Percentiles rank a stretch among this genome's conserved stretches.
Evolutionary conservation across 2,797 vertebrate genomes (phyloP).

Genomic region (Characodon lateralis): DNA sequence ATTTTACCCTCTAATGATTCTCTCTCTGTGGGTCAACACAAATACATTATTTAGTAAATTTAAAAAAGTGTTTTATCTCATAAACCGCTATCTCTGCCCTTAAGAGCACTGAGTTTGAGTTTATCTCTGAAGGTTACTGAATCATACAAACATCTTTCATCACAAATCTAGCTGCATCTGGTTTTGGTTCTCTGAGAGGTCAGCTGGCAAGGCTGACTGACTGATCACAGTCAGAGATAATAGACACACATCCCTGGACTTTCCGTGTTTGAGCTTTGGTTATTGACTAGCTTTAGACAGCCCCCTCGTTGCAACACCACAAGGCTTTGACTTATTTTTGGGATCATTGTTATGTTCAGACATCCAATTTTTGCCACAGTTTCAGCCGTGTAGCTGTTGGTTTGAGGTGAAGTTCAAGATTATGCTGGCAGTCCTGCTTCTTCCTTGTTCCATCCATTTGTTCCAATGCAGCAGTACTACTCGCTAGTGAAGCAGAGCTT

Average conservation of each 20-base stretch:
- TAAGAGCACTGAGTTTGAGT: background rate
- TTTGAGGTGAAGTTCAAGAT: too few relatives aligned
- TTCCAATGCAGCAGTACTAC: too few relatives aligned
- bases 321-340: too few relatives aligned
- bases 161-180: slow-evolving; percentile 58
- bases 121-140: slow-evolving; percentile 2
- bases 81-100: background rate
- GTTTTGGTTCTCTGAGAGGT: slow-evolving; percentile 41
- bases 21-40: slow-evolving; percentile 18
- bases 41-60: slow-evolving; percentile 20
- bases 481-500: too few relatives aligned
- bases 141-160: slow-evolving; percentile 6
- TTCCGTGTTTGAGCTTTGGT: slow-evolving; percentile 19
- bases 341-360: too few relatives aligned
- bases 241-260: slow-evolving; percentile 38
- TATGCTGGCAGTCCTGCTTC: too few relatives aligned
- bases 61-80: slow-evolving; percentile 14
- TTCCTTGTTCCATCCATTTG: too few relatives aligned
- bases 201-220: slow-evolving; percentile 43
- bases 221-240: slow-evolving; percentile 56
- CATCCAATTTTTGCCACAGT: too few relatives aligned
- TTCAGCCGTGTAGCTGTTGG: too few relatives aligned
- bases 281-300: slow-evolving; percentile 23
- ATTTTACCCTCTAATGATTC: slow-evolving; percentile 47
- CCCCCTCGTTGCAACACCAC: background rate